Base-by-base conservation (phyloP, 2,797 vertebrate genomes). In the Oryzias dopingdopingensis region DNA sequence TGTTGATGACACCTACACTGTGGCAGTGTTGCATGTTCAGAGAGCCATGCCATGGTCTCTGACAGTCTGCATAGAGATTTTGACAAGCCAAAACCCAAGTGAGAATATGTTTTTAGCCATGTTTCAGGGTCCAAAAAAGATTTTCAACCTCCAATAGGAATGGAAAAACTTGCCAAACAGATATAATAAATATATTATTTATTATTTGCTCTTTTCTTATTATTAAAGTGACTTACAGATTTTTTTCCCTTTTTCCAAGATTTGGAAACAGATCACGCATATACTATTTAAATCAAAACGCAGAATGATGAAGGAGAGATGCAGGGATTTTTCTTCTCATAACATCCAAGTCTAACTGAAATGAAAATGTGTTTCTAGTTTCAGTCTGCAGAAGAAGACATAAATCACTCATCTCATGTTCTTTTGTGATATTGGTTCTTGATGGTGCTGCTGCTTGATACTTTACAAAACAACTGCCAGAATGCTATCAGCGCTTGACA, bases 1-100 rank as follows among this genome's bases (percentile, higher is more conserved):
- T 76, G 80, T 85, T 84, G 88, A 64, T 88, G 88, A 87, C 86
- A 86, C 80, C 75, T 79, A 86, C 84, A 86, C 74, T 73, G 82
- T 67, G 74, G 68, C 78, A 59, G 61, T 69, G 76, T 80, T 70
- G 74, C 70, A 56, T 80, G 84, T 80, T 89, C 83, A 83, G 70
- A 81, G 85, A 86, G 77, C 80, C 83, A 67, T 79, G 50, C 69
- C 81, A 74, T 69, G 42, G 67, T 67, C 71, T 74, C 79, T 87
- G 86, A 88, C 85, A 88, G 78, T 54, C 49, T 73, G 77, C 71
- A 78, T 72, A 71, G 72, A 84, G 73, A 67, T 76, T 84, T 59
- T 77, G 79, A 81, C 79, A 81, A 74, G 82, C 84, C 83, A 83
- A 65, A 70, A 81, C 74, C 73, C 67, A 37, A 51, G 5, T 64